Evolutionary conservation across 2,113 vertebrate genomes (phyloP).

Genomic region (Heptranchias perlo): DNA sequence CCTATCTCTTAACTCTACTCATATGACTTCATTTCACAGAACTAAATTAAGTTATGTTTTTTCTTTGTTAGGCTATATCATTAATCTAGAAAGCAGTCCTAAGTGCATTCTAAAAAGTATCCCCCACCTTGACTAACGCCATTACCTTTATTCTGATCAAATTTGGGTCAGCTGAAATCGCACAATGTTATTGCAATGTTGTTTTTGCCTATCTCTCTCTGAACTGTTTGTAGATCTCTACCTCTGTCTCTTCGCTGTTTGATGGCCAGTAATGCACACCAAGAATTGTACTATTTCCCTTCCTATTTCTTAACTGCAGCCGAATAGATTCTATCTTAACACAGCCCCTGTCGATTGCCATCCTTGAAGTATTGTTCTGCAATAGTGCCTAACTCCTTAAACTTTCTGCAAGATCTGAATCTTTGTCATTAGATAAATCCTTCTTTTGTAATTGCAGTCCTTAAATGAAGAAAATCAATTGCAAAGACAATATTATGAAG

Average conservation of each 20-base stretch:
- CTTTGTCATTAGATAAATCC: conserved; percentile 28
- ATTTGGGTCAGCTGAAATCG: too few relatives aligned
- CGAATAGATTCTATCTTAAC: neutral
- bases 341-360: neutral
- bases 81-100: neutral
- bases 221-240: neutral
- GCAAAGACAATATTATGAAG: conserved; percentile 75
- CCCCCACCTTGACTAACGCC: too few relatives aligned
- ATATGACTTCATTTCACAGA: neutral
- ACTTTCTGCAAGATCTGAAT: neutral
- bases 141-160: too few relatives aligned
- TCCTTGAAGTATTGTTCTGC: neutral
- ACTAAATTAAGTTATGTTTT: neutral
- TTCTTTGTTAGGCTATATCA: neutral
- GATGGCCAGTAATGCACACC: neutral
- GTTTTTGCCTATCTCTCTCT: neutral
- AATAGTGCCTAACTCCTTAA: neutral
- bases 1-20: neutral
- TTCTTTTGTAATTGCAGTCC: conserved; percentile 58
- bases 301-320: neutral
- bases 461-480: conserved; percentile 79
- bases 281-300: neutral
- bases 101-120: neutral
- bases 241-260: neutral
- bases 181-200: neutral